Base-by-base conservation (phyloP, 1,140 invertebrate species). In the Hormaphis cornu region DNA sequence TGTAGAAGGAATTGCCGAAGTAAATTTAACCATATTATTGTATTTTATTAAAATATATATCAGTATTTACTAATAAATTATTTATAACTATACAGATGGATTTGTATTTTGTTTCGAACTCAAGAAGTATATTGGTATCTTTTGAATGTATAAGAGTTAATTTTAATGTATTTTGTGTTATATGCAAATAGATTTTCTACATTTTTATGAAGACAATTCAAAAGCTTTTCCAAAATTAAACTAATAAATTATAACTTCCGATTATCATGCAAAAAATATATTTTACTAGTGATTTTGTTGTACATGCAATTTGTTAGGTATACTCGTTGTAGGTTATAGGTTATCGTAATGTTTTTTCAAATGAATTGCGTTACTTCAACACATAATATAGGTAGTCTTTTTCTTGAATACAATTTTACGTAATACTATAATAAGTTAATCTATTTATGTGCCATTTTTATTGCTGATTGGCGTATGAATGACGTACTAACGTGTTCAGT, bases 401-500 rank as follows among this genome's bases (percentile, higher is more conserved):
- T 56, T 56, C 20, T 24, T 56, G 20, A 14, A 9, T 37, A 16
- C 35, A 22, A 16, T 37, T n/a, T 35, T 56, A 8, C 33, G 54
- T n/a, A 56, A 56, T 56, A 22, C 1, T 6, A 33, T n/a, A 6
- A 37, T 50, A 24, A 3, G 12, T 37, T 37, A 37, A 22, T 56
- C 24, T 48, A 56, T 56, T 10, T 37, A 37, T 16, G 16, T 6
- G 1, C 3, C 18, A n/a, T 54, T 44, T 44, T 20, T 20, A 56
- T 37, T 37, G 12, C 20, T 56, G 12, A 37, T 24, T 20, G 8
- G 22, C 16, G 48, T 26, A 52, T 52, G 16, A 2, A 56, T 56
- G 54, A 56, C 54, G 54, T 56, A 37, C 18, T 22, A 12, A 56
- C n/a, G n/a, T n/a, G n/a, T n/a, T n/a, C n/a, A n/a, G n/a, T n/a